These are phyloP conservation scores for Porites evermanni DNA, from an alignment of 92 coral and sea anemone species.

Conservation along the genomic window DNA sequence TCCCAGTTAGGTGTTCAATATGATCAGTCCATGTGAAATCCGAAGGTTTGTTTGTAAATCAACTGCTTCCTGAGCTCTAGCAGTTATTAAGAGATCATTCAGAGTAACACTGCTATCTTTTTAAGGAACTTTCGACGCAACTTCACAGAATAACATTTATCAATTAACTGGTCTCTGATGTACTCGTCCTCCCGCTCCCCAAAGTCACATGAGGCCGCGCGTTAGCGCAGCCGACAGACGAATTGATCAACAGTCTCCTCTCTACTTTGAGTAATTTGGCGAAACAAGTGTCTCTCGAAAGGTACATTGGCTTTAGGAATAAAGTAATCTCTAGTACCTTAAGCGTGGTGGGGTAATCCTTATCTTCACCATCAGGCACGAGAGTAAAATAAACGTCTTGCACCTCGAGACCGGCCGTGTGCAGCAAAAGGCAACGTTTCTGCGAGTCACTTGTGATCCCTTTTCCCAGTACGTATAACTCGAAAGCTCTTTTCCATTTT, in stretches of 20 bases:
- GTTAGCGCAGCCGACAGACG: no score
- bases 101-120: constrained; percentile 10
- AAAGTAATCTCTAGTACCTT: constrained; percentile 65
- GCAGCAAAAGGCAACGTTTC: constrained; percentile 36
- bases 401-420: constrained; percentile 40
- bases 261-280: constrained; percentile 19
- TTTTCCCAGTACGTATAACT: constrained; percentile 27
- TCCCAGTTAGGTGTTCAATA: no score
- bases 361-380: constrained; percentile 42
- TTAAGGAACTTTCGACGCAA: constrained; percentile 56
- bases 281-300: constrained; percentile 60
- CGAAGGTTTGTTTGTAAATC: no score
- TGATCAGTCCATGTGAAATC: no score
- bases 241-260: neutral
- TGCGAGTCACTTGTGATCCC: constrained; percentile 34
- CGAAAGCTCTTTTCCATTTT: constrained; percentile 50
- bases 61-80: constrained; percentile 35
- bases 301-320: constrained; percentile 59
- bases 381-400: constrained; percentile 58
- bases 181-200: constrained; percentile 25
- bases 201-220: constrained; percentile 44
- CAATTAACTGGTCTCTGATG: neutral
- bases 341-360: constrained; percentile 19
- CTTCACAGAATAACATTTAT: no score
- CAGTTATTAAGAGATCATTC: neutral